Base-by-base conservation (phyloP, 2,888 invertebrate species). In the Sarcophaga variegata region DNA sequence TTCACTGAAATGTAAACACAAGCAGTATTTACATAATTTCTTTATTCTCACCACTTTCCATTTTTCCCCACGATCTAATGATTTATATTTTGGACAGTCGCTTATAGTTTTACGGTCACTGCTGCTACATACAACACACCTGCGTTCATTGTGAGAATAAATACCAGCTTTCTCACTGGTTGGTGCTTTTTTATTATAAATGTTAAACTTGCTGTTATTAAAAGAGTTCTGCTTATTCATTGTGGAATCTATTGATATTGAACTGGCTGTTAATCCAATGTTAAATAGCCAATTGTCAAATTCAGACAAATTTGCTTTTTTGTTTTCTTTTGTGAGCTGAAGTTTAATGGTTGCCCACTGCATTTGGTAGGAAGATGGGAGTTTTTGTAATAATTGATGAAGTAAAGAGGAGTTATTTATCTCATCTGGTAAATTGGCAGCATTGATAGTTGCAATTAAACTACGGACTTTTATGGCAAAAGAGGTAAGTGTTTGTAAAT, bases 261-360 rank as follows among this genome's bases (percentile, higher is more conserved):
- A 25, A 62, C 79, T 71, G 8, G 71, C 79, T 60, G 71, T 80
- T 27, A 80, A 47, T 17, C 70, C 79, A 47, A 79, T 63, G 25
- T 79, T 70, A 79, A 79, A 79, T 8, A 79, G 14, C 66, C 66
- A 84, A 62, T 70, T 69, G 47, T 60, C 47, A 64, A 84, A 75
- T 54, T 74, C 79, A 47, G 49, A 72, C 14, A 83, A 59, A 60
- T 83, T 83, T 45, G 83, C 66, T 37, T 47, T 82, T 69, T 60
- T 78, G 69, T 69, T 69, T 78, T 59, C n/a, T 60, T 70, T 60
- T 4, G 25, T 69, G 59, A 37, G 78, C 49, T 70, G 14, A 20
- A 79, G 11, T 70, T 79, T 70, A 12, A 69, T n/a, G 45, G 78
- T 27, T 67, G 78, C 78, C 22, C 22, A 22, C 22, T 22, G 22